Percentiles rank a stretch among this genome's conserved stretches.
These are phyloP conservation scores for Nanger granti DNA, from an alignment of 2,113 vertebrate species.

Conservation along the genomic window DNA sequence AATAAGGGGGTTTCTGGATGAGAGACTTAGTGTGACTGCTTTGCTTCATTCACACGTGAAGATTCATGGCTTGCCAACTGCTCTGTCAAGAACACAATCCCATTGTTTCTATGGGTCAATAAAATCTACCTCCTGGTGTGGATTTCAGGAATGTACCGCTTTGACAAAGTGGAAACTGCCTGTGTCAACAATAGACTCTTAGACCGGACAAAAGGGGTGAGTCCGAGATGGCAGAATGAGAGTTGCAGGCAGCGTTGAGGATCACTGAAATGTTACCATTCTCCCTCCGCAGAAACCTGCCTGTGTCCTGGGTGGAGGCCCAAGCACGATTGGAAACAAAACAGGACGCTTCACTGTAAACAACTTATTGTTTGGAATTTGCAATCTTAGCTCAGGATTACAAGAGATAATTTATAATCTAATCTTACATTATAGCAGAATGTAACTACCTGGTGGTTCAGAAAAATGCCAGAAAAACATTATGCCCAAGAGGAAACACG, in stretches of 20 bases:
- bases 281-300: background rate
- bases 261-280: background rate
- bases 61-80: background rate
- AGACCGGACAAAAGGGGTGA: background rate
- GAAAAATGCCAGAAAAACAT: background rate
- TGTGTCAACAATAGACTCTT: background rate
- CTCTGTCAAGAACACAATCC: background rate
- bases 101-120: background rate
- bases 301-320: background rate
- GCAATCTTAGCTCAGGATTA: background rate
- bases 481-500: background rate
- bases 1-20: background rate
- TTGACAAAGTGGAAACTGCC: background rate
- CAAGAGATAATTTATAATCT: background rate
- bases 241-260: background rate
- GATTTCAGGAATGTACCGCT: background rate
- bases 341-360: background rate
- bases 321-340: background rate
- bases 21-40: background rate
- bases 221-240: background rate
- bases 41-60: background rate
- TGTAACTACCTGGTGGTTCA: background rate
- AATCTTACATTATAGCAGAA: background rate
- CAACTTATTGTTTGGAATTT: background rate
- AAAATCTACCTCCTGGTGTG: background rate